phyloP scores from a whole-genome alignment of 35 echinoderm and acorn worm genomes.

The Amphiura filiformis region DNA sequence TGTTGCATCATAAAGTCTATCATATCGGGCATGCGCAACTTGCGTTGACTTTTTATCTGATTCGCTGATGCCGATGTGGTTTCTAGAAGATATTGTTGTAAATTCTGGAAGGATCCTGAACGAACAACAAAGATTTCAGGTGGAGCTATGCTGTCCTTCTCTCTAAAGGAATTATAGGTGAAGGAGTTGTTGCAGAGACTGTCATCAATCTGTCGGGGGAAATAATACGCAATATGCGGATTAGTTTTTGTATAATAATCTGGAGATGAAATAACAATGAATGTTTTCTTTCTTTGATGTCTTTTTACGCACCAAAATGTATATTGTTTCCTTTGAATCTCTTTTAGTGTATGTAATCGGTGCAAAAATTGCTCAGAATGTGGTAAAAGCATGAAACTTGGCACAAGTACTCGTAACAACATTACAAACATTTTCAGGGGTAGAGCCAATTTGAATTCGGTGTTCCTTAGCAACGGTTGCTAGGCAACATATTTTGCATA shows the following conservation, averaged over 20 bases:
- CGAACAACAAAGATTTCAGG: constrained; percentile 58
- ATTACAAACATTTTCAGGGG: neutral
- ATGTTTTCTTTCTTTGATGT: too few relatives aligned
- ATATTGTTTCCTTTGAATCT: too few relatives aligned
- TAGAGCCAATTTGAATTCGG: neutral
- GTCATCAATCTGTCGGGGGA: constrained; percentile 77
- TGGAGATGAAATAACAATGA: too few relatives aligned
- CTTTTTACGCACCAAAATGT: too few relatives aligned
- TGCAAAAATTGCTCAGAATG: neutral
- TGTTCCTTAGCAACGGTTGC: neutral
- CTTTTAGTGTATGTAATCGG: neutral
- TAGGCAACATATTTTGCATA: neutral
- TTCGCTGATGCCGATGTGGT: too few relatives aligned
- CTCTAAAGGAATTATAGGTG: constrained; percentile 84
- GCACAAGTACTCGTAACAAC: neutral
- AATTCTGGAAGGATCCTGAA: constrained; percentile 49
- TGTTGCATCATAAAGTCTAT: too few relatives aligned
- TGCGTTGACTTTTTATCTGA: too few relatives aligned
- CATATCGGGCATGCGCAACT: too few relatives aligned
- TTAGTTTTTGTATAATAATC: too few relatives aligned
- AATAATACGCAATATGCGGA: too few relatives aligned
- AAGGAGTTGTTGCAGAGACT: constrained; percentile 57
- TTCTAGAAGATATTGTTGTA: too few relatives aligned
- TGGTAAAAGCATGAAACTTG: neutral
- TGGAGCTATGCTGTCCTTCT: constrained; percentile 74